Percentiles rank a stretch among this genome's conserved stretches.
Conservation (phyloP, 2,797 vertebrate species). For the Cryptoprocta ferox region DNA sequence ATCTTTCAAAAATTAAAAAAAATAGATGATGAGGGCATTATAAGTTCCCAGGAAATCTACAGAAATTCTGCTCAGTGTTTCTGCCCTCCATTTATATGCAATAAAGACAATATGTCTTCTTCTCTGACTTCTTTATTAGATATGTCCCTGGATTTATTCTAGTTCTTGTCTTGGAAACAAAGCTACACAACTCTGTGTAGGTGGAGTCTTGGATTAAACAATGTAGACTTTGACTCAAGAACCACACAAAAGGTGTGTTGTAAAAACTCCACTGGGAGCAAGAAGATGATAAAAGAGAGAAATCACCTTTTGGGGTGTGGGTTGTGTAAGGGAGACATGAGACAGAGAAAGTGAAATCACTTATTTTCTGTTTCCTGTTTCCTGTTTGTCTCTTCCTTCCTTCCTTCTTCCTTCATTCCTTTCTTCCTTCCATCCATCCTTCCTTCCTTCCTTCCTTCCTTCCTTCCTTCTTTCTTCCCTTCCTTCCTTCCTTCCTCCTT, state of each 20-base stretch:
- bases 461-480: not conserved
- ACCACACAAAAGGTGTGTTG: not conserved
- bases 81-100: not conserved
- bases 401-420: not conserved
- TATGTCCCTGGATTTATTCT: not conserved
- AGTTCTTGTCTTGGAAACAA: not conserved
- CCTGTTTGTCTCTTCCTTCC: not conserved
- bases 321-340: not conserved
- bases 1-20: too few species aligned
- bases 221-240: not conserved
- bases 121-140: constrained; percentile 19
- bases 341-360: not conserved
- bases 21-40: constrained; percentile 15
- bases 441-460: too few species aligned
- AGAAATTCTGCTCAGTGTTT: not conserved
- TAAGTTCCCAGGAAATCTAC: constrained; percentile 14
- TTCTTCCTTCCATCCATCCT: not conserved
- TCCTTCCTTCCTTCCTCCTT: not conserved
- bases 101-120: not conserved
- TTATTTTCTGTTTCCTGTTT: not conserved
- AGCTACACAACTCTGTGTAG: not conserved
- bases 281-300: not conserved
- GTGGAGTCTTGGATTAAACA: not conserved
- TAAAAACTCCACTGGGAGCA: not conserved
- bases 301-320: not conserved